phyloP scores from a whole-genome alignment of 2,888 invertebrate genomes.

The Erebia ligea region DNA sequence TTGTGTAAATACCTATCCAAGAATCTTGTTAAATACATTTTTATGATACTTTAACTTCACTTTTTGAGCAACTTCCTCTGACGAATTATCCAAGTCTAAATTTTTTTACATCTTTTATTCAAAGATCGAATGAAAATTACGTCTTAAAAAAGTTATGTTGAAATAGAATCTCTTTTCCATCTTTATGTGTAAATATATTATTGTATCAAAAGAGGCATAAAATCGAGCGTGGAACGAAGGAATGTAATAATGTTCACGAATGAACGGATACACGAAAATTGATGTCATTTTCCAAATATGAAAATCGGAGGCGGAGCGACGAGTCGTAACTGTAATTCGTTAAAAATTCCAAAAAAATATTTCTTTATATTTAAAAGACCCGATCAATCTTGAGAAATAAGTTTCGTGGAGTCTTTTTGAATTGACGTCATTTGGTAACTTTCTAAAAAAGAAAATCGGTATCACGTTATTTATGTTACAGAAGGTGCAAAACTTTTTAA shows the following conservation, averaged over 20 bases:
- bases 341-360: background rate
- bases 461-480: background rate
- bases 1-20: background rate
- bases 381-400: background rate
- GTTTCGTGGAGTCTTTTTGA: background rate
- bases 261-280: conserved; percentile 1
- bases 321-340: background rate
- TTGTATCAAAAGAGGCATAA: background rate
- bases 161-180: background rate
- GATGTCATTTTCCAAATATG: background rate
- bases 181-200: background rate
- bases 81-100: background rate
- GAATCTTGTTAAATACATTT: no score
- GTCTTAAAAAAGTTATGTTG: background rate
- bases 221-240: background rate
- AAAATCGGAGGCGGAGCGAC: background rate
- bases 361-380: no score
- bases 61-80: background rate
- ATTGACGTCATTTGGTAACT: background rate
- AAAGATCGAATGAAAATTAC: background rate
- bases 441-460: background rate
- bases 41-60: no score
- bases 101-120: no score
- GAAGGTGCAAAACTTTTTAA: background rate
- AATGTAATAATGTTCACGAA: conserved; percentile 14